These are phyloP conservation scores for Polyploca ridens DNA, from an alignment of 2,888 invertebrate genomes.

Conservation along the genomic window DNA sequence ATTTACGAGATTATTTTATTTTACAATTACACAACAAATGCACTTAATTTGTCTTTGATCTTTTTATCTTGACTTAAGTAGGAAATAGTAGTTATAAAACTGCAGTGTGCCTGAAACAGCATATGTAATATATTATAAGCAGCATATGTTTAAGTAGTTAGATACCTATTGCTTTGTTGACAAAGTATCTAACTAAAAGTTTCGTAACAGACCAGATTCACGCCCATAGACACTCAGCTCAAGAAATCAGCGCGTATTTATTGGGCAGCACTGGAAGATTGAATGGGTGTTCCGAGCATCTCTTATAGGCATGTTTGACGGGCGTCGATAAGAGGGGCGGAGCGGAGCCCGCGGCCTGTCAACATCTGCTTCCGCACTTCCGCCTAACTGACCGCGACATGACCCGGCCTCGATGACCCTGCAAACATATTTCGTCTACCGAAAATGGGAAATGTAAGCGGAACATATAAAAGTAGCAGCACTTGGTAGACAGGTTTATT, in stretches of 20 bases:
- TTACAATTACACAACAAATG: no score
- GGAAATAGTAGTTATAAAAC: no score
- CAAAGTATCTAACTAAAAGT: no score
- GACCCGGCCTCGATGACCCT: conserved; percentile 47
- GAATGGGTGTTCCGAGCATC: conserved; percentile 48
- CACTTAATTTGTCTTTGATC: no score
- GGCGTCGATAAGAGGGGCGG: conserved; percentile 37
- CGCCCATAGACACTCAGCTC: neutral
- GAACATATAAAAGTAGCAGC: neutral
- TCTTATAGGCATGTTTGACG: conserved; percentile 48
- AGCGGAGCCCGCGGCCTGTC: conserved; percentile 48
- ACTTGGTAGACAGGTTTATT: no score
- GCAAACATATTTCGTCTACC: conserved; percentile 37
- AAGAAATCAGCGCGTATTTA: conserved; percentile 7
- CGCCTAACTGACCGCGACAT: conserved; percentile 65
- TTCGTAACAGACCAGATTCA: neutral
- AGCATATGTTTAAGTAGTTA: no score
- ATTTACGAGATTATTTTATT: no score
- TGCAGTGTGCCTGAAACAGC: no score
- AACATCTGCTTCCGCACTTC: conserved; percentile 71
- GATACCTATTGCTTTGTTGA: no score
- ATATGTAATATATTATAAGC: no score
- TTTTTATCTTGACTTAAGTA: no score
- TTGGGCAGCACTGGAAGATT: conserved; percentile 35
- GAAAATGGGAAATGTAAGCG: conserved; percentile 19